Conservation (phyloP, 2,113 vertebrate species). For the Globicephala melas region DNA sequence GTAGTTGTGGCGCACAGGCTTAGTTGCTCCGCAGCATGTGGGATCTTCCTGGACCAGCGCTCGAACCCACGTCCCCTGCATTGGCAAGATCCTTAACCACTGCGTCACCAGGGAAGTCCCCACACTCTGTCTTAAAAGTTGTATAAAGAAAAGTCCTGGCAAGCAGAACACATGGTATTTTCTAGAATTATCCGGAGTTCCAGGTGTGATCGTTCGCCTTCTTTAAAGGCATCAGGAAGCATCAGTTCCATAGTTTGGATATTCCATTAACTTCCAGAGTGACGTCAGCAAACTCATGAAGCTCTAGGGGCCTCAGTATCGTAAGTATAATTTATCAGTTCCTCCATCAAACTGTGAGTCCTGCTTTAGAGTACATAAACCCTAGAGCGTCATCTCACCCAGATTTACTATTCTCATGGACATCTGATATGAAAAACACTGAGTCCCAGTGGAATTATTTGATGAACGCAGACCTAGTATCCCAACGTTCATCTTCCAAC, state of each 20-base stretch:
- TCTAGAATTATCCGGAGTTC: neutral
- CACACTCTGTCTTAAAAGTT: neutral
- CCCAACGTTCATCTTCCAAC: neutral
- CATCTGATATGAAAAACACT: neutral
- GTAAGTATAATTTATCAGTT: accelerated
- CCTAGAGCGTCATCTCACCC: neutral
- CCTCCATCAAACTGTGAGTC: no score
- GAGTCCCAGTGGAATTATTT: no score
- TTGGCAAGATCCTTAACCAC: no score
- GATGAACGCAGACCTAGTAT: neutral
- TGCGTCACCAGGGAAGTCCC: no score
- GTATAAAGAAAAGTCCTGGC: neutral
- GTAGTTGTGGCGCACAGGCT: no score
- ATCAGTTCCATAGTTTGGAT: neutral
- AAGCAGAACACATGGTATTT: neutral
- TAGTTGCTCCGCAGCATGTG: no score
- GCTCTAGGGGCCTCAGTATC: accelerated
- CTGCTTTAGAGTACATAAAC: neutral
- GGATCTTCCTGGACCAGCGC: no score
- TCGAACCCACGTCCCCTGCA: no score
- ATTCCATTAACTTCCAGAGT: neutral
- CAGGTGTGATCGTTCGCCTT: neutral
- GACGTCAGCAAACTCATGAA: neutral
- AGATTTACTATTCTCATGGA: neutral
- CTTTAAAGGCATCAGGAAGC: neutral